These are phyloP conservation scores for Caenorhabditis drosophilae DNA, from an alignment of 2,888 invertebrate genomes.

Conservation along the genomic window DNA sequence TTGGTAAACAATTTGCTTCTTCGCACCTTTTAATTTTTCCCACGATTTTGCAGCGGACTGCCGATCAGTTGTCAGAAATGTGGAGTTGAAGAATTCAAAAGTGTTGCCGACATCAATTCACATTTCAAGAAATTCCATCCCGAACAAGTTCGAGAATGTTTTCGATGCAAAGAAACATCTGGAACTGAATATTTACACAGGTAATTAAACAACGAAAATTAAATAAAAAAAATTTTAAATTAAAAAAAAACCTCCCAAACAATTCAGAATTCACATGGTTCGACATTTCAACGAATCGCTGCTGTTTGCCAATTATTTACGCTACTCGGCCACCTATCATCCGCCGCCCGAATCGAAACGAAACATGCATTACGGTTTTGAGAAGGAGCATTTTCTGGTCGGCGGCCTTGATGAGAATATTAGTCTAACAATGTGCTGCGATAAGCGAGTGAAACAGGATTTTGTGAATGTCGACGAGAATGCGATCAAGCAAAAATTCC, in stretches of 20 bases:
- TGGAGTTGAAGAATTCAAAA: conserved; percentile 8
- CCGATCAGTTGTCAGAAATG: conserved; percentile 11
- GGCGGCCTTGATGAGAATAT: conserved; percentile 17
- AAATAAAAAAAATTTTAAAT: too few relatives aligned
- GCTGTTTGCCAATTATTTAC: conserved; percentile 23
- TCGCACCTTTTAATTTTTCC: conserved; percentile 4
- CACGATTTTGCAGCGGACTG: background rate
- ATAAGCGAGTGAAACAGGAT: background rate
- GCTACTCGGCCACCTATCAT: conserved; percentile 20
- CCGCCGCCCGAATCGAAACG: conserved; percentile 27
- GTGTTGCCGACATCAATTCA: conserved; percentile 2
- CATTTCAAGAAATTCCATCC: conserved; percentile 14
- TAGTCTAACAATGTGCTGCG: background rate
- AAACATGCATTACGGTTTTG: conserved; percentile 16
- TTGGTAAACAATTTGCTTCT: too few relatives aligned
- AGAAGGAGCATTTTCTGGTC: conserved; percentile 4
- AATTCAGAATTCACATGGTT: conserved; percentile 12
- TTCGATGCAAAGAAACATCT: conserved; percentile 7
- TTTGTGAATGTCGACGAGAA: conserved; percentile 9
- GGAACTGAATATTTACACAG: too few relatives aligned
- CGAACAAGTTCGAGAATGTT: background rate
- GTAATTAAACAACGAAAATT: too few relatives aligned
- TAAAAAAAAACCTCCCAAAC: background rate
- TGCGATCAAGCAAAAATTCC: conserved; percentile 6
- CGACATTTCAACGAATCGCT: conserved; percentile 5